Evolutionary conservation across 2,888 invertebrate genomes (phyloP).

Genomic region (Apotomis turbidana): DNA sequence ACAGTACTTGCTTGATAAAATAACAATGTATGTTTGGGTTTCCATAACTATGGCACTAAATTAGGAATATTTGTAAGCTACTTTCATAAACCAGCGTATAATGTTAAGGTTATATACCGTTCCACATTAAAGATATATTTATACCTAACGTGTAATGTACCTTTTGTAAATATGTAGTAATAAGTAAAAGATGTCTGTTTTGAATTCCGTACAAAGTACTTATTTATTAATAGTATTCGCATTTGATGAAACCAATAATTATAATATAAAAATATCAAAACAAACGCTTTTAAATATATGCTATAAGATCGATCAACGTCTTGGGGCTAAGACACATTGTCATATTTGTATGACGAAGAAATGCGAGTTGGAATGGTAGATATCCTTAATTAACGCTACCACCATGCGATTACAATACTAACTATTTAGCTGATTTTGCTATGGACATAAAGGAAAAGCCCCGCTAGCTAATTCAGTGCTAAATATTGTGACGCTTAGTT

Average conservation of each 20-base stretch:
- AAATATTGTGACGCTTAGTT: neutral
- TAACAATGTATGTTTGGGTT: neutral
- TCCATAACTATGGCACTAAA: constrained; percentile 36
- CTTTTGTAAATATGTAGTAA: no score
- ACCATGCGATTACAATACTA: constrained; percentile 14
- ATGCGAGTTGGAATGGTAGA: constrained; percentile 8
- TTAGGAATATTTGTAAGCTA: constrained; percentile 25
- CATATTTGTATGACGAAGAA: neutral
- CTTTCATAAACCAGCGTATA: neutral
- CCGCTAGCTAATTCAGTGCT: neutral
- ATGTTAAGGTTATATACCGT: neutral
- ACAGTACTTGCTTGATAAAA: neutral
- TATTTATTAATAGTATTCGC: no score
- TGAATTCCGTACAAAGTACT: no score
- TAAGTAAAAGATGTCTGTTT: no score
- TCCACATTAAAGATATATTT: neutral
- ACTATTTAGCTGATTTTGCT: constrained; percentile 19
- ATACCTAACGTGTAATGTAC: neutral
- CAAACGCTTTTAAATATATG: neutral
- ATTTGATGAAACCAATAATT: neutral
- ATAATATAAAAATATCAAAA: neutral
- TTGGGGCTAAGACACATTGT: neutral
- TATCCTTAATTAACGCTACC: constrained; percentile 18
- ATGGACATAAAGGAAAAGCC: neutral
- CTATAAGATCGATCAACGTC: neutral